Conservation (phyloP, 2,113 vertebrate species). For the Triplophysa siluroides region DNA sequence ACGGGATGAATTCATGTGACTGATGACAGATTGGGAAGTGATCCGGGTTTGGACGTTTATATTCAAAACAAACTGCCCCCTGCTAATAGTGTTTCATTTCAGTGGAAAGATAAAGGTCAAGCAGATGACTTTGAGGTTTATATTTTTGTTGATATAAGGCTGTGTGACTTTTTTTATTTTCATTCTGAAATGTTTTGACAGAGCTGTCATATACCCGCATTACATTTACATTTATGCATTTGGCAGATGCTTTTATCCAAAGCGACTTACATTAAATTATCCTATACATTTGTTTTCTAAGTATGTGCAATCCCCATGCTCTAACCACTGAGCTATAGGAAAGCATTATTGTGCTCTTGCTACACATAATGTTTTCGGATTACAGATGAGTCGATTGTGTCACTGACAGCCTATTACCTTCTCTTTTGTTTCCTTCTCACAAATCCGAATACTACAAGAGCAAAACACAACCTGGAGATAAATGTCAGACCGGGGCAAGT, state of each 20-base stretch:
- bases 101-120: neutral
- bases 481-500: neutral
- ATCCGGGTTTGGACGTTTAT: neutral
- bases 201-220: constrained; percentile 1
- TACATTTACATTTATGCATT: too few relatives aligned
- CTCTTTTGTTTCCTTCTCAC: constrained; percentile 1
- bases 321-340: too few relatives aligned
- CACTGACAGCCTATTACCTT: constrained; percentile 22
- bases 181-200: neutral
- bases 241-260: too few relatives aligned
- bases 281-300: too few relatives aligned
- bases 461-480: neutral
- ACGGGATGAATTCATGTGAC: neutral
- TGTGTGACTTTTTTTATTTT: neutral
- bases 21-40: neutral
- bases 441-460: neutral
- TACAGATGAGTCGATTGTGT: constrained; percentile 21
- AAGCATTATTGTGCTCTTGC: constrained; percentile 31
- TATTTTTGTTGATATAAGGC: neutral
- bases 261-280: too few relatives aligned
- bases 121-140: neutral
- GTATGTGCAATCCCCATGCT: too few relatives aligned
- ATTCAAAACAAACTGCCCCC: too few relatives aligned
- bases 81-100: neutral
- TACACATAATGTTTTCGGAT: neutral